Conservation (phyloP, 2,113 vertebrate genomes). For the Paramisgurnus dabryanus region DNA sequence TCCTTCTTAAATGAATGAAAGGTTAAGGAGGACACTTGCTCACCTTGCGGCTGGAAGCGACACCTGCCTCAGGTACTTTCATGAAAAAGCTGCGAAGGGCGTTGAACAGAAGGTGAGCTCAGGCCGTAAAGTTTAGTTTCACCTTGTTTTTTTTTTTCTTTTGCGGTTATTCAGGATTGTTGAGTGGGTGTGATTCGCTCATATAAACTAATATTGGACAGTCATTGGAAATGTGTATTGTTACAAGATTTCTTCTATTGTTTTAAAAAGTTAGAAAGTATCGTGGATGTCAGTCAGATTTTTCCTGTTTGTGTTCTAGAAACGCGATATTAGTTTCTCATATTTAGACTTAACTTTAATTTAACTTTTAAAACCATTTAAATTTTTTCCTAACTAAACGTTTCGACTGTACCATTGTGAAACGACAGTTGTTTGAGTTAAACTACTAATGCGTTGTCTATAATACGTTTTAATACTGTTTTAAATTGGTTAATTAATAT, state of each 20-base stretch:
- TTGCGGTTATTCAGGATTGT: background rate
- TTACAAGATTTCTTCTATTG: background rate
- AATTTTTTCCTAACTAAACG: too few species aligned
- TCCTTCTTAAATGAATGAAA: background rate
- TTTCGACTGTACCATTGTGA: too few species aligned
- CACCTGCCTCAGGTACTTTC: constrained; percentile 71
- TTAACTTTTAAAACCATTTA: too few species aligned
- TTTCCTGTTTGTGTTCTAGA: background rate
- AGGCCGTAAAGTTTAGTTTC: background rate
- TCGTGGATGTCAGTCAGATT: background rate
- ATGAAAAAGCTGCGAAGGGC: constrained; percentile 49
- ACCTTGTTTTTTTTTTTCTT: background rate
- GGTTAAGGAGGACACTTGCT: background rate
- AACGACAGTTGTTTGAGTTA: too few species aligned
- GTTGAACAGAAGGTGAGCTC: constrained; percentile 64
- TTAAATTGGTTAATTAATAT: background rate
- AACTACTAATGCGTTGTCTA: too few species aligned
- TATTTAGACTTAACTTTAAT: too few species aligned
- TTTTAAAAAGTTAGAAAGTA: background rate
- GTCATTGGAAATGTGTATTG: background rate
- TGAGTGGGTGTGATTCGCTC: background rate
- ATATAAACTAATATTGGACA: background rate
- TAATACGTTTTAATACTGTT: too few species aligned
- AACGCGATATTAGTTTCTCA: background rate
- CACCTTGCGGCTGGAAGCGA: constrained; percentile 33